phyloP scores from a whole-genome alignment of 2,797 vertebrate genomes.

The Percopsis omiscomaycus region DNA sequence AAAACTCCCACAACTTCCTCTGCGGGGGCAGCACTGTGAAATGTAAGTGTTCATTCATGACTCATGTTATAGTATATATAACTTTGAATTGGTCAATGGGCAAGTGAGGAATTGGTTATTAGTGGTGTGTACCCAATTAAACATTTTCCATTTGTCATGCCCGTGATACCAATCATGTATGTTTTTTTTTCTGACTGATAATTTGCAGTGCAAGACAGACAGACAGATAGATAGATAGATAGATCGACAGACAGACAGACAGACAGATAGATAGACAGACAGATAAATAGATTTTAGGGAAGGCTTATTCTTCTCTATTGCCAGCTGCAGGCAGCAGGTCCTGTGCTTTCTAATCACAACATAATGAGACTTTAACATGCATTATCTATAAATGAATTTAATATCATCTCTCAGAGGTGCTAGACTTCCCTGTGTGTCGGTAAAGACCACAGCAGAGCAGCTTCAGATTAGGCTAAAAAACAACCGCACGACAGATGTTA shows the following conservation, averaged over 20 bases:
- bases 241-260: not conserved
- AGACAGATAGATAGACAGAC: not conserved
- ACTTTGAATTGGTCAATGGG: too few species aligned
- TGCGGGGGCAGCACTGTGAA: not conserved
- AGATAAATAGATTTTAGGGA: too few species aligned
- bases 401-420: slow-evolving; percentile 51
- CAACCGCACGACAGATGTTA: slow-evolving; percentile 56
- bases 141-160: too few species aligned
- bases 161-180: too few species aligned
- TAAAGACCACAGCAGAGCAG: slow-evolving; percentile 34
- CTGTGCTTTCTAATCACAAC: slow-evolving; percentile 59
- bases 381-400: slow-evolving; percentile 62
- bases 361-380: slow-evolving; percentile 57
- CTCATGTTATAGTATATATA: too few species aligned
- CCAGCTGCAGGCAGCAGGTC: slow-evolving; percentile 25
- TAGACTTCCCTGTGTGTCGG: slow-evolving; percentile 45
- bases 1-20: slow-evolving; percentile 10
- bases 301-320: too few species aligned
- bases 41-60: too few species aligned
- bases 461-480: slow-evolving; percentile 31
- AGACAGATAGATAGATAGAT: too few species aligned
- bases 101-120: too few species aligned
- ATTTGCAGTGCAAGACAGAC: not conserved
- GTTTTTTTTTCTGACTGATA: too few species aligned
- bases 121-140: too few species aligned